Base-by-base conservation (phyloP, 2,888 invertebrate genomes). In the Oxytorus armatus region DNA sequence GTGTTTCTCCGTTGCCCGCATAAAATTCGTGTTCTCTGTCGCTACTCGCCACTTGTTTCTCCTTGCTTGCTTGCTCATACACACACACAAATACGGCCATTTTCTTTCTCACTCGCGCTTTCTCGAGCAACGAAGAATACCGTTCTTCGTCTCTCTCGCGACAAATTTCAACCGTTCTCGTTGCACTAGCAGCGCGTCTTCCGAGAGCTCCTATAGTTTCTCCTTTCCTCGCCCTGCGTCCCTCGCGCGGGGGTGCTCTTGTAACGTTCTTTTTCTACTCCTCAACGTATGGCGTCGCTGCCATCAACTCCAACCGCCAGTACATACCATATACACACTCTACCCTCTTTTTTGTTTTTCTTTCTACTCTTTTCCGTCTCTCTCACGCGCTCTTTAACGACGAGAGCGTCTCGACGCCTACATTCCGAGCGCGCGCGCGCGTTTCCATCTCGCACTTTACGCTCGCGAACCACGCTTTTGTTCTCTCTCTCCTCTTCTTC, bases 291-390 rank as follows among this genome's bases (percentile, higher is more conserved):
- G 63, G 73, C 65, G 74, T 44, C 74, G 74, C 65, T 74, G 74
- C 74, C 53, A 55, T 74, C 74, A 51, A 66, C 87, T 93, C 92
- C 75, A 65, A 69, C 65, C 77, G 70, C 65, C 77, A 65, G 70
- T 65, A 47, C 75, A 90, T 92, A 92, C 63, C 87, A 88, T 88
- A 92, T 92, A 55, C 61, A 79, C 49, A 89, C 89, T 78, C 87
- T 90, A 33, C 89, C 89, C 11, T 90, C 90, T 87, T 91, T 91
- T 42, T 89, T 89, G 89, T 93, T 53, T 25, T 78, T 53, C 21
- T 73, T 92, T 65, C 66, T 21, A 47, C 23, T 23, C 11, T 1
- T 16, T 36, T 29, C 84, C 55, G 25, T 59, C 47, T 21, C 44
- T 51, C 25, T 8, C 59, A 36, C 18, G 5, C 47, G 8, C 18